Base-by-base conservation (phyloP, 2,888 invertebrate genomes). In the Chloroclystis v-ata region DNA sequence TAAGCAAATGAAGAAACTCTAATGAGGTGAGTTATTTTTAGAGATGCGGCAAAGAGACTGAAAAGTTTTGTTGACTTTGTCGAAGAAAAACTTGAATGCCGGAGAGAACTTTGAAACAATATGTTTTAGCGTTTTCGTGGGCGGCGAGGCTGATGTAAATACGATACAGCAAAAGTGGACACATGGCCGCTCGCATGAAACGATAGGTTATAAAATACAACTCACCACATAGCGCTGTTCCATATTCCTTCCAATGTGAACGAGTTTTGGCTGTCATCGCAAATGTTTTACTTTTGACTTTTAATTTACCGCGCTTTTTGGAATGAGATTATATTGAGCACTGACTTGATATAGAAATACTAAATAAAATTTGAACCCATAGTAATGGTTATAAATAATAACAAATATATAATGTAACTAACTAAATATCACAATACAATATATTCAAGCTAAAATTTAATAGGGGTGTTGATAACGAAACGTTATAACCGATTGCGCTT, bases 171-270 rank as follows among this genome's bases (percentile, higher is more conserved):
- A 64, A 57, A 35, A 47, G 60, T 59, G 56, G 65, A 72, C 75
- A 72, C 75, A 79, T 77, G 78, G 70, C 54, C 54, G 59, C 59
- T 60, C 58, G 54, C 51, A 67, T 60, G 60, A 65, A 63, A 57
- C 65, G 58, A 76, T 79, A 85, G 82, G 84, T 83, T 84, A 85
- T 78, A 75, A 78, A 65, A 56, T 20, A 61, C 41, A 60, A 86
- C 87, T 88, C 68, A 88, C 89, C 88, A 80, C 86, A 88, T 63
- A 89, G 75, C 67, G 89, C 88, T 72, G 85, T 86, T 78, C 82
- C 86, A 79, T 89, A 89, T 84, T 89, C 89, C 81, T 88, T 89
- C 88, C 86, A 88, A 80, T 89, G 88, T 72, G 87, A 86, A 75
- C 84, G 84, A 78, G 84, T 79, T 80, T 82, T 86, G 71, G 84